phyloP scores from a whole-genome alignment of 2,797 vertebrate species.

The Steatocranus sp. region DNA sequence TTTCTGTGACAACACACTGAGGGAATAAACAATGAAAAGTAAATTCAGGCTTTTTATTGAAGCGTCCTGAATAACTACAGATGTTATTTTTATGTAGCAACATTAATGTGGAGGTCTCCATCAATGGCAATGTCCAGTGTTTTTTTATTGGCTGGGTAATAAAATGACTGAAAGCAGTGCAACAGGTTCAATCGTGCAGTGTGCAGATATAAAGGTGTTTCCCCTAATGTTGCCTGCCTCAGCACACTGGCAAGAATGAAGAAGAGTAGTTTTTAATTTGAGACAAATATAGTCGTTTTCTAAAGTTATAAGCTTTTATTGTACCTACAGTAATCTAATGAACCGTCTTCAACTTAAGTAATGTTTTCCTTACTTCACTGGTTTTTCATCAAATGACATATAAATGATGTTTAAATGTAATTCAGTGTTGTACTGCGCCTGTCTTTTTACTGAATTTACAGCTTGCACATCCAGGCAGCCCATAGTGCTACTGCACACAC shows the following conservation, averaged over 20 bases:
- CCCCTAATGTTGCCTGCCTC: neutral
- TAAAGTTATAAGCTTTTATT: neutral
- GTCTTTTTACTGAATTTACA: neutral
- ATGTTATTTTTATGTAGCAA: neutral
- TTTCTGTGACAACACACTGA: neutral
- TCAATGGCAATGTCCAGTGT: accelerated
- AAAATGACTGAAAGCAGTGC: neutral
- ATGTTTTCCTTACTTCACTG: neutral
- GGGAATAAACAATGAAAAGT: neutral
- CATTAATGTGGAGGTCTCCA: neutral
- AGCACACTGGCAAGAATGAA: accelerated
- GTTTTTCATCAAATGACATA: neutral
- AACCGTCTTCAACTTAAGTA: neutral
- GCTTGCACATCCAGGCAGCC: neutral
- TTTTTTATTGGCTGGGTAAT: neutral
- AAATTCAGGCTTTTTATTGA: neutral
- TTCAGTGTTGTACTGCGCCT: neutral
- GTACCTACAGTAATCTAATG: neutral
- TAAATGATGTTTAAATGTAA: neutral
- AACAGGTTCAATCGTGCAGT: neutral
- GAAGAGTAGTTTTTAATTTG: neutral
- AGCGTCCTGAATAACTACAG: neutral
- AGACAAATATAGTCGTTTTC: neutral
- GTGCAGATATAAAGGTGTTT: neutral
- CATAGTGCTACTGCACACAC: neutral